Evolutionary conservation across 2,113 vertebrate species (phyloP), one percentile per base, ranked within the genome.

Genomic region (Holacanthus passer): DNA sequence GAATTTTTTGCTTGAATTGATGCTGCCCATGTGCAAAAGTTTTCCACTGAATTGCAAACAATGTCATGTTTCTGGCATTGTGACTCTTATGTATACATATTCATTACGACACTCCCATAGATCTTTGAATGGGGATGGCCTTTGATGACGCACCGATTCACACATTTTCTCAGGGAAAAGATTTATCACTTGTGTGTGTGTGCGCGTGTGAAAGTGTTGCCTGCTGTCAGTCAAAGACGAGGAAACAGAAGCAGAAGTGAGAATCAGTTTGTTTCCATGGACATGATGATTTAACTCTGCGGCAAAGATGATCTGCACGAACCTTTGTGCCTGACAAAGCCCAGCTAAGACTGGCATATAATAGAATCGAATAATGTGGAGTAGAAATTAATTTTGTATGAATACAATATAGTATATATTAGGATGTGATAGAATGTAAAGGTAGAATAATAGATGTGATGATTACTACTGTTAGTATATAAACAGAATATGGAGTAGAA

Each of bases 191-290:
- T 0, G 11, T 29, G 29, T 9, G 13, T 41, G n/a, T 22, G 35
- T 55, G 22, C 58, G 37, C 43, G 52, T 53, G 47, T 4, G 45
- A 56, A 35, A 68, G 63, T 58, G 29, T 19, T 14, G 24, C 35
- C 29, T 17, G 39, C 16, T 47, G 43, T 89, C 62, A 58, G 64
- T 62, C 1, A 52, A 5, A 17, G 4, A 5, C 4, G 3, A 52
- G 43, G 56, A 45, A 66, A 78, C 56, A 35, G 59, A 90, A 91
- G 86, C 86, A 84, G 89, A 93, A 92, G 79, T 82, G 52, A 89
- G 83, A 87, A 39, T 67, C 1, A 0, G 2, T 4, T 27, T 3
- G 63, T 74, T 71, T 79, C 32, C 10, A 77, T 22, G 7, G 43
- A 78, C 79, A 73, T 16, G 0, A 45, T 41, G 8, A 52, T 75